phyloP scores from a whole-genome alignment of 2,797 vertebrate genomes.

The Phyllotis vaccarum region DNA sequence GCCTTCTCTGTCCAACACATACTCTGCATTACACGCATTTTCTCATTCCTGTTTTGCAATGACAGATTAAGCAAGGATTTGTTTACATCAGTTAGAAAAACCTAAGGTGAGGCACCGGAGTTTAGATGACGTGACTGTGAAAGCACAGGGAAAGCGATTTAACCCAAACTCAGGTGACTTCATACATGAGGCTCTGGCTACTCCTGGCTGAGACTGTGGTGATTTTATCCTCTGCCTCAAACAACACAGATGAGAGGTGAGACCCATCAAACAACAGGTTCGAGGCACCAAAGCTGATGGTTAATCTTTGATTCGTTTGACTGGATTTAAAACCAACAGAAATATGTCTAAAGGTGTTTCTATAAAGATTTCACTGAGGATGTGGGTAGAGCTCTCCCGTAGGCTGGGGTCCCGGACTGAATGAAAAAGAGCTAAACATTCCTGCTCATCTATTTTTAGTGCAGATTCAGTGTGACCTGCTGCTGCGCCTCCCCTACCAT shows the following conservation, averaged over 20 bases:
- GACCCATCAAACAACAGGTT: not conserved
- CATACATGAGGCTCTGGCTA: not conserved
- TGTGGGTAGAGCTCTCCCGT: not conserved
- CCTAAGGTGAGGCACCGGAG: not conserved
- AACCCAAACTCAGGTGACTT: constrained; percentile 31
- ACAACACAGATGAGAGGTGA: not conserved
- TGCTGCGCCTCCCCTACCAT: not conserved
- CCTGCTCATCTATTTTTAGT: not conserved
- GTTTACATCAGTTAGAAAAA: not conserved
- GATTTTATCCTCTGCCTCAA: not conserved
- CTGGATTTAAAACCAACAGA: not conserved
- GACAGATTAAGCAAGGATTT: not conserved
- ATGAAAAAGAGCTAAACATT: not conserved
- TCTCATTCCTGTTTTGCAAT: not conserved
- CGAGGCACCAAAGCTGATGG: not conserved
- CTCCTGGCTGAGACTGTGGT: not conserved
- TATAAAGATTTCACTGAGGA: not conserved
- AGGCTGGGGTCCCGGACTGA: not conserved
- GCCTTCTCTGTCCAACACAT: not conserved
- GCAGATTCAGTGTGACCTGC: not conserved
- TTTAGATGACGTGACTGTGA: not conserved
- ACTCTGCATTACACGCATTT: accelerated
- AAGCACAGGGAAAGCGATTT: not conserved
- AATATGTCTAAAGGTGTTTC: not conserved
- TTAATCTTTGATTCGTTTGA: not conserved